Evolutionary conservation across 1,140 invertebrate genomes (phyloP).

Genomic region (Lineus longissimus): DNA sequence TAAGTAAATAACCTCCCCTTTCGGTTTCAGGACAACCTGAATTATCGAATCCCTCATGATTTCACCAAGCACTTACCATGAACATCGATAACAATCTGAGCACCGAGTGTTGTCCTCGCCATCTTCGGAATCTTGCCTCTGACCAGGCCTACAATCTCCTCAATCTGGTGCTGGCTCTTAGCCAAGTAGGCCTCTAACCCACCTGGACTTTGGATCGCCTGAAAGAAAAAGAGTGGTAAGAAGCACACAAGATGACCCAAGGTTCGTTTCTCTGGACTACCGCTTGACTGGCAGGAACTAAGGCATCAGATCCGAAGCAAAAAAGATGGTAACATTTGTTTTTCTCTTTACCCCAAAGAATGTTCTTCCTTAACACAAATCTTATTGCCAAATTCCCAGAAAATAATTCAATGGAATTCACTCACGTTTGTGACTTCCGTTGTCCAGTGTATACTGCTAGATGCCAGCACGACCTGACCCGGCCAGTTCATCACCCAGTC

Average conservation of each 20-base stretch:
- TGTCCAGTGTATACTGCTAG: conserved; percentile 54
- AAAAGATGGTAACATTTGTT: no score
- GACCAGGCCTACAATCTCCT: conserved; percentile 49
- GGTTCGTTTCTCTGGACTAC: background rate
- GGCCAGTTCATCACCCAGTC: conserved; percentile 55
- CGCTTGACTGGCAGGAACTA: no score
- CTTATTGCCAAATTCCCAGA: background rate
- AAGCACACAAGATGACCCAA: background rate
- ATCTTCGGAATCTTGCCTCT: conserved; percentile 50
- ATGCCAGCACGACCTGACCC: conserved; percentile 52
- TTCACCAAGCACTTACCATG: conserved; percentile 56
- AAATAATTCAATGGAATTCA: conserved; percentile 25
- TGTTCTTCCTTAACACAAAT: no score
- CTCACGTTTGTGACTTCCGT: conserved; percentile 41
- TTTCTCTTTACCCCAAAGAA: no score
- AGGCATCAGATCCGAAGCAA: background rate
- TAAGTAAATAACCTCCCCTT: background rate
- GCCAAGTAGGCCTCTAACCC: conserved; percentile 42
- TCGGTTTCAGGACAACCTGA: no score
- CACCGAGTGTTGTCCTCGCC: conserved; percentile 51
- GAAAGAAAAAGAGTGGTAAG: conserved; percentile 8
- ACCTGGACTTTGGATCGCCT: conserved; percentile 37
- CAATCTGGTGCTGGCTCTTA: conserved; percentile 51
- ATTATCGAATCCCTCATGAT: no score
- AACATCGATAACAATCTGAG: conserved; percentile 55